phyloP scores from a whole-genome alignment of 2,113 vertebrate genomes.

The Corythornis cristatus region DNA sequence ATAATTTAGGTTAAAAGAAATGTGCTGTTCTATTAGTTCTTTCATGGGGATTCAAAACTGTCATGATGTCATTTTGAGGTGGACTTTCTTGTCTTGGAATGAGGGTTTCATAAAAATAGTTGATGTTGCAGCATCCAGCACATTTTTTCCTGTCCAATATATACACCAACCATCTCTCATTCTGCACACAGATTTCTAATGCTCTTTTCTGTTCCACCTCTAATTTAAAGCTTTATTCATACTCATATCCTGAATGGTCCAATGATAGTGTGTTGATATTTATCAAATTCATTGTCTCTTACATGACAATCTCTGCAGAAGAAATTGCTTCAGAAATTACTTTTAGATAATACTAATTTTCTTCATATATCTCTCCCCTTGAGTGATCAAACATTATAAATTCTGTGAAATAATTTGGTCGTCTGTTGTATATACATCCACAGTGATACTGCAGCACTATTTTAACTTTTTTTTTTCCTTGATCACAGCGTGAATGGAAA shows the following conservation, averaged over 20 bases:
- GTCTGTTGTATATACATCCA: neutral
- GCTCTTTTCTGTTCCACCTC: neutral
- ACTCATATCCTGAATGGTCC: neutral
- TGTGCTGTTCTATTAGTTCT: neutral
- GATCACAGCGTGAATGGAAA: neutral
- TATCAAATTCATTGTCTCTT: constrained; percentile 27
- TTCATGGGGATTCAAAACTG: neutral
- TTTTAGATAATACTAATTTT: constrained; percentile 43
- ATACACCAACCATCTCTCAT: neutral
- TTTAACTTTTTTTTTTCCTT: neutral
- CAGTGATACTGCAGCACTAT: neutral
- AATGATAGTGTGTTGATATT: neutral
- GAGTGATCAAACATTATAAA: constrained; percentile 24
- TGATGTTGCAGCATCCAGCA: neutral
- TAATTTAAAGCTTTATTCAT: neutral
- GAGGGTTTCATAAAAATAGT: neutral
- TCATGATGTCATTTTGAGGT: neutral
- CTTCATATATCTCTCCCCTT: neutral
- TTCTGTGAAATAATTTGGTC: constrained; percentile 6
- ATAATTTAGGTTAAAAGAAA: neutral
- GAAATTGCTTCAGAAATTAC: constrained; percentile 31
- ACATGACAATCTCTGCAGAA: neutral
- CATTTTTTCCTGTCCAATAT: neutral
- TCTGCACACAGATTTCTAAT: neutral
- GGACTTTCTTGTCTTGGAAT: neutral